Evolutionary conservation across 2,113 vertebrate species (phyloP).

Genomic region (Apteryx owenii): DNA sequence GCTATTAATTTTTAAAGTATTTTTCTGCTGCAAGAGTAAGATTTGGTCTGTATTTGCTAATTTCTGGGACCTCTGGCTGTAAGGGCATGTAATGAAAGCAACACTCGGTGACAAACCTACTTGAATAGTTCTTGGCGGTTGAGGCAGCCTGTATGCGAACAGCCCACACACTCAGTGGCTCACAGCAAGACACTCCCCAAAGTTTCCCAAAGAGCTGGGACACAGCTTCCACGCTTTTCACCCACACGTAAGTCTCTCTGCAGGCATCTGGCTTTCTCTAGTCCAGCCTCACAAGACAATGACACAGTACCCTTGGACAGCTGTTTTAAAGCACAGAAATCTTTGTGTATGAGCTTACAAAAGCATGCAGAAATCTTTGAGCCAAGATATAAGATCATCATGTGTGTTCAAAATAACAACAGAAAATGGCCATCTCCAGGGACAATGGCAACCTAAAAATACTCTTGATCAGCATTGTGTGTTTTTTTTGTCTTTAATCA

Average conservation of each 20-base stretch:
- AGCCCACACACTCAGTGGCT: neutral
- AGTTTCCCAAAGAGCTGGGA: neutral
- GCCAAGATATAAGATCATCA: conserved; percentile 41
- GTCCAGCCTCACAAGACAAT: neutral
- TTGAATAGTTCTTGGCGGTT: neutral
- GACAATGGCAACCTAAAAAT: neutral
- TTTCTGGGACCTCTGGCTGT: fast-evolving
- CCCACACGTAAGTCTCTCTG: neutral
- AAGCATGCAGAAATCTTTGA: neutral
- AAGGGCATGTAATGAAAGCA: neutral
- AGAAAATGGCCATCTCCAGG: neutral
- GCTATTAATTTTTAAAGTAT: too few relatives aligned
- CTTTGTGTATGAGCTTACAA: neutral
- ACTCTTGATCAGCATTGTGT: neutral
- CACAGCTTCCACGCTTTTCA: neutral
- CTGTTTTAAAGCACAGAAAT: neutral
- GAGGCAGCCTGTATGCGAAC: neutral
- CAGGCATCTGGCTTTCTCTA: neutral
- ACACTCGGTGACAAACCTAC: neutral
- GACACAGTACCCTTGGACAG: neutral
- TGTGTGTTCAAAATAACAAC: neutral
- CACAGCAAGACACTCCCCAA: fast-evolving
- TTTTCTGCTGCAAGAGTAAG: too few relatives aligned
- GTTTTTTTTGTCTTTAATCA: neutral
- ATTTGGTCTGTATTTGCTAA: neutral